phyloP scores from a whole-genome alignment of 2,113 vertebrate genomes.

The Sylvilagus bachmani region DNA sequence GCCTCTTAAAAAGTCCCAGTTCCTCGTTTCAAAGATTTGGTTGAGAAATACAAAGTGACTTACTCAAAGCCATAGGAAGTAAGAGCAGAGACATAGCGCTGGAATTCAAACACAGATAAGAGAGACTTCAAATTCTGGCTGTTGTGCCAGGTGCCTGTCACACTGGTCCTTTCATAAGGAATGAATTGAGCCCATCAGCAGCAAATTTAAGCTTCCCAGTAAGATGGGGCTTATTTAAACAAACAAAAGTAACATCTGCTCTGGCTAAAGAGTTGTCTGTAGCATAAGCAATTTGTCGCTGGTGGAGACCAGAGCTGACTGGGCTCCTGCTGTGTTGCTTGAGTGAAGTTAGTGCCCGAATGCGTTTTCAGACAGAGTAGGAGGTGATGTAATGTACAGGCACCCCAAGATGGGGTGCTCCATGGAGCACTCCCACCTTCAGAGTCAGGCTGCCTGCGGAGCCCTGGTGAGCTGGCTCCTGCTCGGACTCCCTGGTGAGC shows the following conservation, averaged over 20 bases:
- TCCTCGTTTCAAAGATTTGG: not conserved
- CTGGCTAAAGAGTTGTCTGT: not conserved
- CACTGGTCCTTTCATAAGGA: not conserved
- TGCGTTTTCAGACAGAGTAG: not conserved
- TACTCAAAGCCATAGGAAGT: not conserved
- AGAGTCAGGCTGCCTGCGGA: not conserved
- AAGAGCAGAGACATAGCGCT: not conserved
- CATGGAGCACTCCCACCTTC: not conserved
- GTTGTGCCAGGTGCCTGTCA: constrained; percentile 4
- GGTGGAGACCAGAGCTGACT: constrained; percentile 3
- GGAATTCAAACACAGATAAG: not conserved
- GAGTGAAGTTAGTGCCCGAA: not conserved
- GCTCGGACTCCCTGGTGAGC: constrained; percentile 17
- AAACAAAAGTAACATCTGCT: constrained; percentile 68
- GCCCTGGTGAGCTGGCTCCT: not conserved
- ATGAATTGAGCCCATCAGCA: not conserved
- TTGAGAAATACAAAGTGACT: not conserved
- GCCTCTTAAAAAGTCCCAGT: not conserved
- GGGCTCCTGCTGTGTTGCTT: not conserved
- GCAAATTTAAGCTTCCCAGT: not conserved
- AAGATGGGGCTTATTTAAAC: constrained; percentile 21
- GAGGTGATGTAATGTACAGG: constrained; percentile 1
- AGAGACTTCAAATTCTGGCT: not conserved
- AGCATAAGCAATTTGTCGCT: constrained; percentile 19
- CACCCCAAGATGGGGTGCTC: not conserved